Evolutionary conservation across 2,888 invertebrate species (phyloP), one percentile per base, ranked within the genome.

Genomic region (Cephonodes hylas): DNA sequence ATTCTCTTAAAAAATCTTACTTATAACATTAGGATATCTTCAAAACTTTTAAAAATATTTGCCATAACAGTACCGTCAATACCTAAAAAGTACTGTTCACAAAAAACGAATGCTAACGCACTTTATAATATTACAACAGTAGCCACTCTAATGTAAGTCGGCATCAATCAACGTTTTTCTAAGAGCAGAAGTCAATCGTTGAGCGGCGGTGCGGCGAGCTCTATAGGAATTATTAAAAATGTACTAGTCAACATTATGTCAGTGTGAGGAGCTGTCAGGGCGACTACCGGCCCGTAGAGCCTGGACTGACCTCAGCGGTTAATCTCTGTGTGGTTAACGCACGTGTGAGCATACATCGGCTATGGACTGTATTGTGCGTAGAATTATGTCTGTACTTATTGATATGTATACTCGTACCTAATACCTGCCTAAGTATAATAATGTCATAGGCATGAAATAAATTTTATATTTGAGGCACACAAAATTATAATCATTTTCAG

Each of bases 191-290:
- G 74, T 74, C 75, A 72, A 72, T 70, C 68, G 58, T 31, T 23
- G 38, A 46, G 61, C 44, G 58, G 61, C 77, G 75, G 77, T 71
- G 68, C 73, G 73, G 69, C 73, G 64, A n/a, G n/a, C n/a, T 59
- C 75, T 70, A 71, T 74, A 72, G 76, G 77, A 76, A 80, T 77
- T 76, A 83, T 81, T 83, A 86, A 86, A 85, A 84, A 81, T 76
- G 75, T 76, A 83, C 84, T 81, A 83, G 80, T 84, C 85, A 85
- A 83, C 84, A 84, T 88, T 85, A 88, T 84, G 88, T 88, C 88
- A 64, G 80, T n/a, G n/a, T n/a, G n/a, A 69, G 70, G 76, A 79
- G 83, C 88, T 87, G 91, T 89, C 90, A 84, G 77, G 76, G 72
- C 74, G 83, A 87, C 89, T 89, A 87, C 89, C 80, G 86, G 80